Evolutionary conservation across 1,140 invertebrate species (phyloP), one percentile per base, ranked within the genome.

Genomic region (Alviniconcha marisindica): DNA sequence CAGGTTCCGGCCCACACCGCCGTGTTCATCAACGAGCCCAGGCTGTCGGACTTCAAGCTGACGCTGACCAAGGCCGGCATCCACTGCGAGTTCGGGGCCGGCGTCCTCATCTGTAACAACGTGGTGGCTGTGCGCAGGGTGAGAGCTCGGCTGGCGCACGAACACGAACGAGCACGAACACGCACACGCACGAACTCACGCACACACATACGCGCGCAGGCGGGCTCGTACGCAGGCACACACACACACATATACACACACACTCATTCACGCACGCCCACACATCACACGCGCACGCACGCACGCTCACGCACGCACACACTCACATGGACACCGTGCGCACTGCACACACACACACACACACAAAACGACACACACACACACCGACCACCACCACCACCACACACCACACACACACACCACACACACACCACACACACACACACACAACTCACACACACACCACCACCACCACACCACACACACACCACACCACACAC

Each of bases 11-110:
- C 95, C 12, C 98, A 99, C 94, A 95, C 96, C 85, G 96, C 97
- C 0, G 96, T 97, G 2, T 98, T 99, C 92, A 95, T 99, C 42
- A 99, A 99, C 93, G 97, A 98, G 91, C 94, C 99, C 36, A 98
- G 99, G 91, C 93, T 99, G 48, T 98, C 97, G 0, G 98, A 99
- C 92, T 97, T 99, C 89, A 99, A 99, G 91, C 96, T 98, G 93
- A 95, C 98, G n/a, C 94, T 99, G n/a, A 95, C 96, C 44, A 96
- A 96, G 87, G 95, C 95, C 90, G 98, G 97, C 73, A 97, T 99
- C 85, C 94, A 94, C 83, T 98, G 98, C 0, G 99, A 99, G 94
- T 99, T 99, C 94, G 96, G 95, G 71, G 97, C 96, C 48, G 99
- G 99, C 78, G 97, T 98, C 63, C 94, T 99, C 0, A 98, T 98